Conservation (phyloP, 2,797 vertebrate genomes). For the Valencia hispanica region DNA sequence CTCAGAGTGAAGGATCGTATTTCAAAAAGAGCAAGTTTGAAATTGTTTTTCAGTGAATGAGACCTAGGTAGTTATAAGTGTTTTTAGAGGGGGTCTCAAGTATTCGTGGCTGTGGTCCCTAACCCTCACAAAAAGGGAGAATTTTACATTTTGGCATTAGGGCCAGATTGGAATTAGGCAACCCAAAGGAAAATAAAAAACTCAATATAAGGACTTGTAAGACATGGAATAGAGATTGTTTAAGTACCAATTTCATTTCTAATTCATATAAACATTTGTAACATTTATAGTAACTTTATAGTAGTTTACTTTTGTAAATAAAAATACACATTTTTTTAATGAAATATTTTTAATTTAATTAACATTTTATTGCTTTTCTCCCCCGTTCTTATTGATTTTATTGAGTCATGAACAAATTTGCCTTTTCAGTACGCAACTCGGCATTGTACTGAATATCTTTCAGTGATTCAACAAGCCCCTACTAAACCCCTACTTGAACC, state of each 20-base stretch:
- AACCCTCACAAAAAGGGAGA: not conserved
- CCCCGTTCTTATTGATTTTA: not conserved
- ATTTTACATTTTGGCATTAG: not conserved
- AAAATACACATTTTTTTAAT: no score
- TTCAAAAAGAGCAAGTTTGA: no score
- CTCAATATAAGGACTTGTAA: not conserved
- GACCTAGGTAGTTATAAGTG: not conserved
- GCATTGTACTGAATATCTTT: slow-evolving; percentile 8
- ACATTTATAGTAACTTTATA: no score
- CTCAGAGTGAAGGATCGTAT: no score
- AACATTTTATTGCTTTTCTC: not conserved
- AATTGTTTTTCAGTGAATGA: no score
- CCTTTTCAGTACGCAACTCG: not conserved
- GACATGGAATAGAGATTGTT: not conserved
- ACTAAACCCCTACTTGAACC: slow-evolving; percentile 33
- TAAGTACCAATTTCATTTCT: no score
- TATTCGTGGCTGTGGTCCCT: not conserved
- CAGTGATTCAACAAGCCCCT: slow-evolving; percentile 10
- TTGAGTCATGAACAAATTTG: not conserved
- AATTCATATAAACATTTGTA: no score
- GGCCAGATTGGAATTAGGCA: not conserved
- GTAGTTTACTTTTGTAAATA: no score
- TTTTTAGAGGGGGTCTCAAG: not conserved
- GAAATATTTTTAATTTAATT: not conserved
- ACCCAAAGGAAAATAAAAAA: not conserved